Evolutionary conservation across 2,797 vertebrate species (phyloP).

Genomic region (Acomys russatus): DNA sequence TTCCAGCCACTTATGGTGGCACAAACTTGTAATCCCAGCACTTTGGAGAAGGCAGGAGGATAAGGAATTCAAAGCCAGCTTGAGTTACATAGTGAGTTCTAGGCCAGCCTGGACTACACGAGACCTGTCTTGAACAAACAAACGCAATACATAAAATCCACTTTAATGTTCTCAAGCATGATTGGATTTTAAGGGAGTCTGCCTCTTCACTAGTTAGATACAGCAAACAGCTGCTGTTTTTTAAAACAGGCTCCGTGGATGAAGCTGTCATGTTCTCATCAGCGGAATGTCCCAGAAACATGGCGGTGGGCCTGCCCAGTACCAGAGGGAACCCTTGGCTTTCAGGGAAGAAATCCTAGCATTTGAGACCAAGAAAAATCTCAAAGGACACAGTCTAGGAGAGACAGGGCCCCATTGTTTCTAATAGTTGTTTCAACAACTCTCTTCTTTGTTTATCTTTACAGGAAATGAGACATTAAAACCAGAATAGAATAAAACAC

Average conservation of each 20-base stretch:
- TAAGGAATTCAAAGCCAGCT: neutral
- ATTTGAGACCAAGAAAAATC: neutral
- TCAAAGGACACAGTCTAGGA: neutral
- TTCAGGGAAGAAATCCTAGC: neutral
- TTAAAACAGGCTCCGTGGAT: neutral
- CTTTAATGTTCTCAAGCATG: neutral
- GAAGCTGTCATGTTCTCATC: neutral
- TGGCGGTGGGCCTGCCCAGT: accelerated
- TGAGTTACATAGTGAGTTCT: neutral
- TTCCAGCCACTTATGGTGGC: neutral
- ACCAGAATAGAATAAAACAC: neutral
- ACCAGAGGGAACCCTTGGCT: neutral
- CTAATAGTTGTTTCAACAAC: neutral
- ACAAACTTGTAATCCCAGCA: neutral
- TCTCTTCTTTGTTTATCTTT: neutral
- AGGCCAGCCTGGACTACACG: neutral
- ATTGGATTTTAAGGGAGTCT: neutral
- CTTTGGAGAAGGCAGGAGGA: neutral
- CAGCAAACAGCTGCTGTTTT: neutral
- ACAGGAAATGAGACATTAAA: constrained; percentile 35
- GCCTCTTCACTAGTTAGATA: neutral
- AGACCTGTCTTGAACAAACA: neutral
- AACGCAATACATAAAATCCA: neutral
- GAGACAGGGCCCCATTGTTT: neutral
- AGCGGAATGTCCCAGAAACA: neutral